These are phyloP conservation scores for Sitophilus oryzae DNA, from an alignment of 1,140 invertebrate species.

Conservation along the genomic window DNA sequence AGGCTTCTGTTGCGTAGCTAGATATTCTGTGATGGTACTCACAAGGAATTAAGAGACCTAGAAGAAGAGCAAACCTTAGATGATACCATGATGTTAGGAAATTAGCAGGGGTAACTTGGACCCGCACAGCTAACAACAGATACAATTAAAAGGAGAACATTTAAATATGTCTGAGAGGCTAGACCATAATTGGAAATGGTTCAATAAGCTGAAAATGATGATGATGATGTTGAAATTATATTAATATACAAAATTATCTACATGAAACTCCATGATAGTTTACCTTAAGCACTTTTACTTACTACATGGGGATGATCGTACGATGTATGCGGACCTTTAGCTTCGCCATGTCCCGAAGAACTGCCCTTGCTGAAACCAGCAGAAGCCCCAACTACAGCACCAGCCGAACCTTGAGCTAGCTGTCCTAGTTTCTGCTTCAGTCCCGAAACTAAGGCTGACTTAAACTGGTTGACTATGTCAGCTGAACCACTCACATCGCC, in stretches of 20 bases:
- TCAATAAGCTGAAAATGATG: too few species aligned
- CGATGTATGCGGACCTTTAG: conserved; percentile 8
- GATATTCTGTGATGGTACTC: too few species aligned
- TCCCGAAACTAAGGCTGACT: conserved; percentile 47
- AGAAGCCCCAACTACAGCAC: conserved; percentile 48
- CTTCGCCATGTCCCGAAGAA: conserved; percentile 42
- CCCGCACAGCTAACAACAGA: too few species aligned
- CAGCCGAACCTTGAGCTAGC: conserved; percentile 49
- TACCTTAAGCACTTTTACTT: not conserved
- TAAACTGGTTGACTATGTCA: conserved; percentile 46
- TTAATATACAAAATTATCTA: not conserved
- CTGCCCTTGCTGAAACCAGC: conserved; percentile 53
- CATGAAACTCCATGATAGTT: not conserved
- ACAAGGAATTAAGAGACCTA: too few species aligned
- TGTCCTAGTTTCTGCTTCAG: conserved; percentile 53
- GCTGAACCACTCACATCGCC: conserved; percentile 28
- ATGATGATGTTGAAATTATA: too few species aligned
- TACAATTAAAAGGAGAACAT: too few species aligned
- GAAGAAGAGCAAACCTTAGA: too few species aligned
- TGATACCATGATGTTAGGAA: too few species aligned
- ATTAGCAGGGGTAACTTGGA: too few species aligned
- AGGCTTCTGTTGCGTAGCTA: too few species aligned
- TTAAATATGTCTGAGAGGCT: too few species aligned
- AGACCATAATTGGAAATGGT: too few species aligned
- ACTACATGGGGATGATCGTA: conserved; percentile 12